Conservation (phyloP, 2,797 vertebrate species). For the Fratercula arctica region DNA sequence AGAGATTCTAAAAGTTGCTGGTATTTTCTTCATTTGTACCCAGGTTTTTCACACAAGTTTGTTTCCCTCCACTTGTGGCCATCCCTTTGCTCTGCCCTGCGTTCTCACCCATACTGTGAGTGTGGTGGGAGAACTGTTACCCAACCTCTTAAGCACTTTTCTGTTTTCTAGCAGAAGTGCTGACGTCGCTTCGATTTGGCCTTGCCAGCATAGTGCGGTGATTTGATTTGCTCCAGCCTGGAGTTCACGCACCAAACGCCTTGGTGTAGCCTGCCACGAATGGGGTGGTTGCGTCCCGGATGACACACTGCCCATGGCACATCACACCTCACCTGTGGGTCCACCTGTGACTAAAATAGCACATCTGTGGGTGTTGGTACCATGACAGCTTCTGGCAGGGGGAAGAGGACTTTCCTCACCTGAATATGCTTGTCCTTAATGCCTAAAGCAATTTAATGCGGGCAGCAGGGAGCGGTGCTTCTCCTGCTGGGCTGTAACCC, state of each 20-base stretch:
- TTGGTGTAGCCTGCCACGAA: not conserved
- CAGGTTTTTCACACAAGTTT: not conserved
- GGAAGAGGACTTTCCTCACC: not conserved
- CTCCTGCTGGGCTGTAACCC: fast-evolving
- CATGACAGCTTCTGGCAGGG: not conserved
- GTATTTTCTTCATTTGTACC: not conserved
- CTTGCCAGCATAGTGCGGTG: not conserved
- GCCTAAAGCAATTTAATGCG: not conserved
- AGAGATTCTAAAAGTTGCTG: not conserved
- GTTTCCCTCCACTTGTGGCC: not conserved
- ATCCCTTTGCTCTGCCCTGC: not conserved
- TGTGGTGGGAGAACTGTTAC: not conserved
- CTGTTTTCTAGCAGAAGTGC: not conserved
- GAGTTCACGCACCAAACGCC: not conserved
- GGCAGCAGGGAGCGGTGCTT: not conserved
- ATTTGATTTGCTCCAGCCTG: not conserved
- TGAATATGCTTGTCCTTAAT: not conserved
- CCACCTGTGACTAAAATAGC: not conserved
- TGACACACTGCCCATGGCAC: fast-evolving
- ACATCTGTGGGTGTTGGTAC: not conserved
- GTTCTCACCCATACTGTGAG: fast-evolving
- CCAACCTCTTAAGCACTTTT: not conserved
- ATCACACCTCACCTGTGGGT: not conserved
- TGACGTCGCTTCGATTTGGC: not conserved
- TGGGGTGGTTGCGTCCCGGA: not conserved